Evolutionary conservation across 2,113 vertebrate genomes (phyloP).

Genomic region (Catharus bicknelli): DNA sequence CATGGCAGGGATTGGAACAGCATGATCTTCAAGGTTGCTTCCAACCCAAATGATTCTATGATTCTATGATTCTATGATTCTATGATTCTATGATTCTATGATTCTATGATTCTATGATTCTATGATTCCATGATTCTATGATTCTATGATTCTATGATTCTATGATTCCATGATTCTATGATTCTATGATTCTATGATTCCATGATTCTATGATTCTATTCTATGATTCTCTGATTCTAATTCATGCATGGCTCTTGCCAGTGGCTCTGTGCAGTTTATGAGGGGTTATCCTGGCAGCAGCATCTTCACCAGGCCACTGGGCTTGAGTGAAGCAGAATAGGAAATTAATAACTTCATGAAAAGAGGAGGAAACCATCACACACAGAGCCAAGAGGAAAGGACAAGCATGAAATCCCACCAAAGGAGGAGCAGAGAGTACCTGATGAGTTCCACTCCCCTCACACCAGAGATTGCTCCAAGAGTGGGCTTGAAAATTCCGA

Average conservation of each 20-base stretch:
- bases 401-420: background rate
- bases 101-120: no score
- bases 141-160: no score
- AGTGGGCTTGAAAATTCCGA: background rate
- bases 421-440: background rate
- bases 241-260: background rate
- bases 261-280: background rate
- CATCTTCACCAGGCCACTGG: background rate
- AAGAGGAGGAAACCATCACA: background rate
- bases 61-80: no score
- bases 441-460: fast-evolving
- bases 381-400: fast-evolving
- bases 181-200: no score
- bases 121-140: no score
- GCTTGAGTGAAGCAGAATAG: background rate
- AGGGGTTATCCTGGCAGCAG: background rate
- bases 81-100: no score
- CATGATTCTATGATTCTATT: no score
- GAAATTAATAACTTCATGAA: background rate
- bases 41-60: background rate
- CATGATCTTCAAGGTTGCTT: background rate
- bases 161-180: no score
- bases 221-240: background rate
- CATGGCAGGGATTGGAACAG: background rate
- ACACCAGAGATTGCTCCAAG: background rate